Base-by-base conservation (phyloP, 2,797 vertebrate genomes). In the Triplophysa bombifrons region DNA sequence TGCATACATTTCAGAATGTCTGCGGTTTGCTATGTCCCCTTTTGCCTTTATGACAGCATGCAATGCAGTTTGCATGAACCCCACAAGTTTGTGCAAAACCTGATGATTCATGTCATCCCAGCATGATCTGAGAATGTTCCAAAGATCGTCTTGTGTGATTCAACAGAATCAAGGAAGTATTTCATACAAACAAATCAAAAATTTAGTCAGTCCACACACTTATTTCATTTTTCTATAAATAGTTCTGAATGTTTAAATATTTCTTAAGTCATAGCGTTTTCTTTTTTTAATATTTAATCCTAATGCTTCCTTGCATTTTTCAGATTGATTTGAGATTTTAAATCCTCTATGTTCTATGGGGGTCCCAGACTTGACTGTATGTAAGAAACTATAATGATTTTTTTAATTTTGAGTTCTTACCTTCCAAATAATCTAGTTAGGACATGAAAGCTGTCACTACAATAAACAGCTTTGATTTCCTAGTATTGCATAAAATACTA, bases 11-110 rank as follows among this genome's bases (percentile, higher is more conserved):
- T 27, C 25, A 60, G 22, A 25, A 22, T 27, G 58, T 60, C 58
- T 27, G 34, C 1, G 60, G 27, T 63, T 34, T 34, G 60, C 27
- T 17, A 30, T 63, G 60, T 63, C 58, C 13, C 25, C 22, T 14
- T 58, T 61, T 61, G 58, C 25, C 25, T 61, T 11, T 0, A 61
- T 63, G 60, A 63, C 60, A 63, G 60, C 60, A 63, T 63, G 60
- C 27, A 16, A 11, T 14, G 22, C 58, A 30, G 16, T 30, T 63
- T 63, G 60, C 60, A 63, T 63, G 60, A 20, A 61, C 58, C 22
- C 60, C 25, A 63, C 60, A 34, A 14, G 22, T 27, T 61, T 61
- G 58, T 61, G 58, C 14, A 7, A 17, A 63, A 34, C 60, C 14
- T 1, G 27, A 34, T 63, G 27, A 34, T 63, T 3, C 60, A 14